Evolutionary conservation across 2,797 vertebrate species (phyloP).

Genomic region (Gallirallus australis): DNA sequence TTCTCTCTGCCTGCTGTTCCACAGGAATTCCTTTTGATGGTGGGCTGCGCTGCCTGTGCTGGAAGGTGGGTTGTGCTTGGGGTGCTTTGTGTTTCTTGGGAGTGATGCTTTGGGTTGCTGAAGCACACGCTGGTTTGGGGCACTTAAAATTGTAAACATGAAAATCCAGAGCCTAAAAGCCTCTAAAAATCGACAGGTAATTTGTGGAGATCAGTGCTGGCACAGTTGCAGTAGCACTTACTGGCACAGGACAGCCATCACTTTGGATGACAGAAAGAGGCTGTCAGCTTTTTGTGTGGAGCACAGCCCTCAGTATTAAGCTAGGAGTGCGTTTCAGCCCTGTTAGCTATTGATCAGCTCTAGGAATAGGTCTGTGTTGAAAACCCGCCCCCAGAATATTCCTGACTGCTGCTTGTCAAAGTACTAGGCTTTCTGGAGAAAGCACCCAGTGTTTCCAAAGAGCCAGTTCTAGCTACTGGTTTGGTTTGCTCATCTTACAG

Average conservation of each 20-base stretch:
- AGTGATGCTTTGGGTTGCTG: neutral
- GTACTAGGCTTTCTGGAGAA: neutral
- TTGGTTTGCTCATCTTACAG: neutral
- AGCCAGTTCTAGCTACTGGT: neutral
- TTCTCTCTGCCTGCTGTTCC: slow-evolving; percentile 59
- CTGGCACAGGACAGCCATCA: accelerated
- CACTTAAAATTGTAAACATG: neutral
- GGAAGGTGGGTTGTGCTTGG: slow-evolving; percentile 89
- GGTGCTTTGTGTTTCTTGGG: neutral
- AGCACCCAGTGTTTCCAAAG: neutral
- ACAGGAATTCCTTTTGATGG: slow-evolving; percentile 96
- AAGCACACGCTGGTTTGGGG: accelerated
- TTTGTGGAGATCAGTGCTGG: neutral
- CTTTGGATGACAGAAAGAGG: accelerated
- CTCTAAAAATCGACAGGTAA: neutral
- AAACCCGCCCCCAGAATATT: neutral
- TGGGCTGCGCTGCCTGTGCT: slow-evolving; percentile 94
- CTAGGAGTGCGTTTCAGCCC: neutral
- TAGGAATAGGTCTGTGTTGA: neutral
- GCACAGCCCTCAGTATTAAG: neutral
- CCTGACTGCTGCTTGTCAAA: neutral
- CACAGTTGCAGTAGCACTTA: neutral
- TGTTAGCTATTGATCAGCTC: neutral
- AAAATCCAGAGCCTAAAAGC: neutral
- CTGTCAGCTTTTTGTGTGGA: neutral